Conservation (phyloP, 2,113 vertebrate species). For the Eretmochelys imbricata region DNA sequence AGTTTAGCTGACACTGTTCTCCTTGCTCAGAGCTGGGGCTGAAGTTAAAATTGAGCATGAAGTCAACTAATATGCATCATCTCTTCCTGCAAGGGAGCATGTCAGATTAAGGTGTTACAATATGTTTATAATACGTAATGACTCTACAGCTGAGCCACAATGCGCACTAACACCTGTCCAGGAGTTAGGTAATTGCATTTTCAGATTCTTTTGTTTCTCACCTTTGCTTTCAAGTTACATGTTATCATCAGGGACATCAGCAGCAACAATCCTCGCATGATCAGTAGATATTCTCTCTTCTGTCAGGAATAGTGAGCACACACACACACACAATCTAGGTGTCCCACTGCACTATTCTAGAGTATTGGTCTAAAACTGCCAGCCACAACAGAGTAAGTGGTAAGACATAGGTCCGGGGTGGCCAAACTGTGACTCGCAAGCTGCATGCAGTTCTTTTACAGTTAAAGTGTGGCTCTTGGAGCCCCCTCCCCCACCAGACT, state of each 20-base stretch:
- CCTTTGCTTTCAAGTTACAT: background rate
- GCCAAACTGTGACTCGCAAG: too few species aligned
- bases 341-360: background rate
- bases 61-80: background rate
- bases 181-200: background rate
- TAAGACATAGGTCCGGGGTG: background rate
- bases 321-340: background rate
- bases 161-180: background rate
- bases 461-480: too few species aligned
- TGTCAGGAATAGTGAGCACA: background rate
- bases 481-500: too few species aligned
- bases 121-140: rapidly evolving
- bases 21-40: background rate
- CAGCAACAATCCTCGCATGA: background rate
- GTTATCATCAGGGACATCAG: background rate
- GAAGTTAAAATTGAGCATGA: background rate
- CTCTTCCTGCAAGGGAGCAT: background rate
- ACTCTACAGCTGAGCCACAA: background rate
- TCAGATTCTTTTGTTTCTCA: background rate
- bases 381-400: background rate
- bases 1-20: background rate
- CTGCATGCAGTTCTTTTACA: too few species aligned
- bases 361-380: background rate
- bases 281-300: background rate
- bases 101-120: background rate